Conservation (phyloP, 2,797 vertebrate species). For the Myripristis jacobus region DNA sequence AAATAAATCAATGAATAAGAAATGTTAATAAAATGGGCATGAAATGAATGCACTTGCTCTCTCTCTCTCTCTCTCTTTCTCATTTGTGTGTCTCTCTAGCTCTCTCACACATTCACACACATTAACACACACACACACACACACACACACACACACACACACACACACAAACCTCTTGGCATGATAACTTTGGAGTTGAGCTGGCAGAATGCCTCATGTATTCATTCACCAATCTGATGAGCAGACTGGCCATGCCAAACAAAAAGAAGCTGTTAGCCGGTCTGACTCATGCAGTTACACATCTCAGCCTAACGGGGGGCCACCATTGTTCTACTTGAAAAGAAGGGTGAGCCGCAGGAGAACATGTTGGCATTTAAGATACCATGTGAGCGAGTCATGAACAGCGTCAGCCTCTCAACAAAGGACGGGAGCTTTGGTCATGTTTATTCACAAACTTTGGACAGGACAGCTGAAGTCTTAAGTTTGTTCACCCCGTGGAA, state of each 20-base stretch:
- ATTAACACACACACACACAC: conserved; percentile 6
- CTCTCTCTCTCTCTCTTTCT: background rate
- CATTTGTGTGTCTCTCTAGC: too few species aligned
- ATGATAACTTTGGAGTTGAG: conserved; percentile 34
- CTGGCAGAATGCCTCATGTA: conserved; percentile 51
- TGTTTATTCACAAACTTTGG: conserved; percentile 8
- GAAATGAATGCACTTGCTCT: conserved; percentile 57
- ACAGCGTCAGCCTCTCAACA: conserved; percentile 37
- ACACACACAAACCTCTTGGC: background rate
- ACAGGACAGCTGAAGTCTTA: background rate
- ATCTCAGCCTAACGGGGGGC: conserved; percentile 68
- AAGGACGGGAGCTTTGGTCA: conserved; percentile 38
- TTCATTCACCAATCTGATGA: conserved; percentile 53
- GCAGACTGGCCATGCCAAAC: conserved; percentile 48
- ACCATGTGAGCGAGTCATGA: conserved; percentile 51
- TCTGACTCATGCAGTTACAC: conserved; percentile 74
- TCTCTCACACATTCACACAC: conserved; percentile 42
- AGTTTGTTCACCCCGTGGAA: too few species aligned
- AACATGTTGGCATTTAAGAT: conserved; percentile 26
- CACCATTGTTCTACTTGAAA: conserved; percentile 61
- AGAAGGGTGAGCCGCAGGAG: conserved; percentile 50
- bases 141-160: conserved; percentile 10
- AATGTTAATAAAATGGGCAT: conserved; percentile 58
- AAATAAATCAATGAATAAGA: conserved; percentile 78
- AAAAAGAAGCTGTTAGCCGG: conserved; percentile 43